A percentile compares a stretch with the other conserved stretches of the same genome.
These are phyloP conservation scores for Rhabdophis nuchalis DNA, from an alignment of 2,797 vertebrate genomes.

Conservation along the genomic window DNA sequence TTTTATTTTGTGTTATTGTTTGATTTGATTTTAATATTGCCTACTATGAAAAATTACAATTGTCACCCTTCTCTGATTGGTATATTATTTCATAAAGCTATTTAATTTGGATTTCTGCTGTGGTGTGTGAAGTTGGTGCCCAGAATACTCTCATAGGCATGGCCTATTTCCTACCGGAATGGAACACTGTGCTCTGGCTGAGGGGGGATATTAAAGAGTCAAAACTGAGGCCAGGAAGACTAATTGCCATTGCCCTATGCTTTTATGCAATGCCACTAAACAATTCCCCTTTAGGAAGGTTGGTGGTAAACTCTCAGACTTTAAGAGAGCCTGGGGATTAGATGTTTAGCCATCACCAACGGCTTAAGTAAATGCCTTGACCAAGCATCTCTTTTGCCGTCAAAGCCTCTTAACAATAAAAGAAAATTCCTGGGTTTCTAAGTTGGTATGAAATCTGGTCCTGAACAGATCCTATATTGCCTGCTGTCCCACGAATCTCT, in stretches of 20 bases:
- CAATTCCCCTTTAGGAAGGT: not conserved
- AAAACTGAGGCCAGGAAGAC: not conserved
- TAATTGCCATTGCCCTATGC: not conserved
- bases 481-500: not conserved
- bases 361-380: not conserved
- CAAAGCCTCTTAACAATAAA: not conserved
- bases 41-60: not conserved
- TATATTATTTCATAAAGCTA: not conserved
- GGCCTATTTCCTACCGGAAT: not conserved
- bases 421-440: not conserved
- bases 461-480: not conserved
- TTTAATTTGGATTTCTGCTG: not conserved
- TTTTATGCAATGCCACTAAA: not conserved
- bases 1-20: not conserved
- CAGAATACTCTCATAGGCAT: not conserved
- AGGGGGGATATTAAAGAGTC: not conserved
- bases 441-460: not conserved
- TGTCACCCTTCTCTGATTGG: not conserved
- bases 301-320: not conserved
- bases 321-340: not conserved
- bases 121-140: not conserved
- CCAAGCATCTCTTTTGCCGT: not conserved
- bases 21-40: not conserved
- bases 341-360: not conserved
- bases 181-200: not conserved